Conservation (phyloP, 2,113 vertebrate species). For the Poecilia latipinna region DNA sequence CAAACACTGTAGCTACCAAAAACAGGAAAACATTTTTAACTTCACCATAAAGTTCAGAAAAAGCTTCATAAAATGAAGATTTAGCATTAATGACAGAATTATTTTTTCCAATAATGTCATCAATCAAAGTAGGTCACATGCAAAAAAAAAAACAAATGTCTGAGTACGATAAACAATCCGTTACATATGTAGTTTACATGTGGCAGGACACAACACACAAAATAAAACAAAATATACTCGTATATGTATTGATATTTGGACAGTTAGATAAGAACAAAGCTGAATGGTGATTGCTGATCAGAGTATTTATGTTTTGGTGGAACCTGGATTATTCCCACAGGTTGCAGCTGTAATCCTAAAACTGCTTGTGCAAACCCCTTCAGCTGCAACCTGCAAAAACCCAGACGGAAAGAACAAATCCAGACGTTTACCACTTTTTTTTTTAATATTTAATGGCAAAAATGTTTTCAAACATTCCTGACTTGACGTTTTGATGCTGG, state of each 20-base stretch:
- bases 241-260: not conserved
- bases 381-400: not conserved
- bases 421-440: too few relatives aligned
- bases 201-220: slow-evolving; percentile 9
- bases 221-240: slow-evolving; percentile 42
- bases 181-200: slow-evolving; percentile 12
- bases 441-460: not conserved
- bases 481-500: not conserved
- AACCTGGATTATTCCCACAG: not conserved
- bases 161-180: slow-evolving; percentile 1
- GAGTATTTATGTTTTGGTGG: not conserved
- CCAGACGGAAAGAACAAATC: not conserved
- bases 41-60: slow-evolving; percentile 15
- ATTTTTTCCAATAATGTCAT: not conserved
- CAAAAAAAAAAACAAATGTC: not conserved
- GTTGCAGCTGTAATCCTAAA: slow-evolving; percentile 7
- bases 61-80: not conserved
- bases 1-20: not conserved
- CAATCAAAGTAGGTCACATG: not conserved
- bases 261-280: slow-evolving; percentile 2
- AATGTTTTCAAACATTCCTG: not conserved
- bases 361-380: slow-evolving; percentile 9
- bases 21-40: not conserved
- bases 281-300: slow-evolving; percentile 5
- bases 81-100: not conserved